Base-by-base conservation (phyloP, 2,113 vertebrate genomes). In the Phylloscopus whistleri region DNA sequence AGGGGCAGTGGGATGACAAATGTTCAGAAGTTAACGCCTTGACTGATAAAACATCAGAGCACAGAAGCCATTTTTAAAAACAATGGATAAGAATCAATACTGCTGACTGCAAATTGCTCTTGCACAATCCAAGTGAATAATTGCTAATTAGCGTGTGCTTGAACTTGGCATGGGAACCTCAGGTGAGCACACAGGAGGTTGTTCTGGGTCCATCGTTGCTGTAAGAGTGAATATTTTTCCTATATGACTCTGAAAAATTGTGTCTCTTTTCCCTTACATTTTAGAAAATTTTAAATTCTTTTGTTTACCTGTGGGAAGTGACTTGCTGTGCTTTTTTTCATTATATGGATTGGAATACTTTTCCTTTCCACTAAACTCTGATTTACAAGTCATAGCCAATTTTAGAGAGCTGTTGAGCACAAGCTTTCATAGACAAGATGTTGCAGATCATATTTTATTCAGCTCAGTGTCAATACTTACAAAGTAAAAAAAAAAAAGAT, bases 261-360 rank as follows among this genome's bases (percentile, higher is more conserved):
- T 30, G 0, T 53, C 5, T 16, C 8, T 15, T 23, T 53, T 48
- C 19, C 39, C 9, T 67, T 44, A 7, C 2, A 12, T 66, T 63
- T 52, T 43, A 35, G 3, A 3, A 60, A 23, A 20, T 0, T 3
- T 10, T 10, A 2, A 23, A 26, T 44, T 37, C 4, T 27, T 70
- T 46, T 7, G 0, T 59, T 80, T 60, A 18, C 28, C 27, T 62
- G 5, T 23, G 30, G 30, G 8, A 46, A 79, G 16, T 27, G 55
- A 73, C 8, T 53, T 77, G 21, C 8, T 62, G 12, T n/a, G 10
- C 4, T 35, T 63, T 60, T 55, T 56, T 49, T 12, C 10, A 8
- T 35, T 4, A 44, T 31, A 21, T n/a, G 14, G 22, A 30, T 27
- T 60, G 20, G 12, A 68, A 51, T 86, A 66, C 22, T 56, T 80